Base-by-base conservation (phyloP, 2,888 invertebrate genomes). In the Anoplius nigerrimus region DNA sequence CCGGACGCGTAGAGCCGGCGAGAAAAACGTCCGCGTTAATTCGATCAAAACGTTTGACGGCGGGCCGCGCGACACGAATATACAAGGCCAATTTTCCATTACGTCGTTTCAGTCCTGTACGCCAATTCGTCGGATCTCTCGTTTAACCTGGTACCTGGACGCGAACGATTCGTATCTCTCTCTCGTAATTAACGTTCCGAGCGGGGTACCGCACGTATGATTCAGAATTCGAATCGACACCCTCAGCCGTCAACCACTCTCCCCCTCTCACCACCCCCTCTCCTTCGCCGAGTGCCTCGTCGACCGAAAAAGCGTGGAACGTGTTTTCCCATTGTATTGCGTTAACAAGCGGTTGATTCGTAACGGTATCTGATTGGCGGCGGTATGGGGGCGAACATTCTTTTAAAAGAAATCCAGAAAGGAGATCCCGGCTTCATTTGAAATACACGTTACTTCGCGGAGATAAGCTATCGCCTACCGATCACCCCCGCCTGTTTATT, bases 391-490 rank as follows among this genome's bases (percentile, higher is more conserved):
- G 42, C 43, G n/a, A 69, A 48, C 59, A 27, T 68, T 18, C 46
- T 72, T 59, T 65, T 58, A 48, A 48, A 48, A 48, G 48, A 48
- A 18, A 48, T 18, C n/a, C 16, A 48, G 48, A 48, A 18, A 48
- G n/a, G 20, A 60, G 62, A 68, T 66, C 43, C 62, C 21, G 46
- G 64, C 63, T 67, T 54, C 53, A 61, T 48, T 52, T 42, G 54
- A 67, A 71, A 69, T 27, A 69, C 52, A 52, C 27, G 27, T 68
- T 16, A 58, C 18, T 59, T 59, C 43, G 22, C 66, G 57, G 63
- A 66, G 76, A 78, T 72, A 76, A 78, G 64, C 62, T 75, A 74
- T 75, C 76, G 56, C 57, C 6, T n/a, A n/a, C 20, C 42, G 58
- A 75, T 78, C 66, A 51, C 64, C 70, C 70, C 68, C 42, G 8